phyloP scores from a whole-genome alignment of 2,797 vertebrate genomes.

The Clarias fuscus region DNA sequence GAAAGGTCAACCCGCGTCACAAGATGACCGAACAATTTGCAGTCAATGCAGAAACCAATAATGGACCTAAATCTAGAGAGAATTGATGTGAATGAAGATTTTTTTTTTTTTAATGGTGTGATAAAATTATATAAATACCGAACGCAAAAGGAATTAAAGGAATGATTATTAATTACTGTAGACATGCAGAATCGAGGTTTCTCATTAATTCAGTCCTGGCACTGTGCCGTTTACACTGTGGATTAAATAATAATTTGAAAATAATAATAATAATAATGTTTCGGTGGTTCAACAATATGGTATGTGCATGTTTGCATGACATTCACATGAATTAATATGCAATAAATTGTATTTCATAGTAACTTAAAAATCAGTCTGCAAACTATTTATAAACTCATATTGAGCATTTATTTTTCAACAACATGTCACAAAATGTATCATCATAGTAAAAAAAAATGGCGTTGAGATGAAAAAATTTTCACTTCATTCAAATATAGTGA shows the following conservation, averaged over 20 bases:
- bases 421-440: background rate
- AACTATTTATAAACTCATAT: background rate
- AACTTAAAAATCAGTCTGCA: background rate
- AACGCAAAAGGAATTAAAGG: slow-evolving; percentile 30
- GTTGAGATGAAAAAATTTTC: background rate
- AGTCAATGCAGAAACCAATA: slow-evolving; percentile 64
- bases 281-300: slow-evolving; percentile 21
- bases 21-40: slow-evolving; percentile 55
- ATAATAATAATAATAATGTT: background rate
- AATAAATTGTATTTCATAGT: background rate
- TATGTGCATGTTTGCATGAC: background rate
- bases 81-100: slow-evolving; percentile 12
- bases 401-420: background rate
- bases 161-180: slow-evolving; percentile 16
- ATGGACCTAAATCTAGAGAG: slow-evolving; percentile 58
- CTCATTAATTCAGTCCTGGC: slow-evolving; percentile 24
- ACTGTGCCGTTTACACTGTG: background rate
- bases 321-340: too few species aligned
- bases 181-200: slow-evolving; percentile 24
- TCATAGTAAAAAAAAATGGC: background rate
- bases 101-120: background rate
- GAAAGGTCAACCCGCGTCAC: slow-evolving; percentile 66
- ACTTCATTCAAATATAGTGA: background rate
- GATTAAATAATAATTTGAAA: background rate
- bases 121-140: background rate